A percentile compares a stretch with the other conserved stretches of the same genome.
Evolutionary conservation across 2,888 invertebrate species (phyloP).

Genomic region (Limenitis arthemis): DNA sequence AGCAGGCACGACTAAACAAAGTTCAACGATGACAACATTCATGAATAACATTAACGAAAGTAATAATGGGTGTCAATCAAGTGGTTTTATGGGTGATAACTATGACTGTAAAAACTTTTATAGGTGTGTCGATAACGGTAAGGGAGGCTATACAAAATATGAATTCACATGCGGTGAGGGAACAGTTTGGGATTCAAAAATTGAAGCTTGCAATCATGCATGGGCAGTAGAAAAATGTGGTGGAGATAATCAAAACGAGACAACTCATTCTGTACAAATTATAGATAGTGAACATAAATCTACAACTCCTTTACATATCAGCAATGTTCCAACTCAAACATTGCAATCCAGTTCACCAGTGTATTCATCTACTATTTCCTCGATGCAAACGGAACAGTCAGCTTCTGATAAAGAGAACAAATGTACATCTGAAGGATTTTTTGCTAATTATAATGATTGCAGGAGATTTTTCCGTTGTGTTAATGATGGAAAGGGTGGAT

Average conservation of each 20-base stretch:
- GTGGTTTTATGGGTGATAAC: conserved; percentile 27
- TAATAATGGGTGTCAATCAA: conserved; percentile 18
- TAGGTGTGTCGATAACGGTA: conserved; percentile 57
- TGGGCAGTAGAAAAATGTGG: conserved; percentile 36
- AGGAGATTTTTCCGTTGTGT: conserved; percentile 86
- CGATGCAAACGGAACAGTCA: background rate
- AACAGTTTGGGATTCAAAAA: conserved; percentile 73
- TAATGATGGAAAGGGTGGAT: conserved; percentile 70
- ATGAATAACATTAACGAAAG: background rate
- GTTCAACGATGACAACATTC: background rate
- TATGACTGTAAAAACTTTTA: conserved; percentile 30
- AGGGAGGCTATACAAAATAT: conserved; percentile 69
- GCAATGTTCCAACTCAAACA: conserved; percentile 12
- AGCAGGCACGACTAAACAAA: background rate
- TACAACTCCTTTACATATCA: conserved; percentile 5
- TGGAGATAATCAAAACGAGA: conserved; percentile 8
- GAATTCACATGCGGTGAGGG: conserved; percentile 79
- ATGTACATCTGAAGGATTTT: conserved; percentile 77
- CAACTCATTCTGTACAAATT: no score
- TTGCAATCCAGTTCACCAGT: background rate
- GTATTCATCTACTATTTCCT: conserved; percentile 16
- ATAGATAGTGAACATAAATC: background rate
- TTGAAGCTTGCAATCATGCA: conserved; percentile 72
- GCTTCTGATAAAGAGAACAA: conserved; percentile 3
- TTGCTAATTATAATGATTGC: conserved; percentile 78